A percentile compares a stretch with the other conserved stretches of the same genome.
phyloP scores from a whole-genome alignment of 2,888 invertebrate species.

The Helicoverpa assulta region DNA sequence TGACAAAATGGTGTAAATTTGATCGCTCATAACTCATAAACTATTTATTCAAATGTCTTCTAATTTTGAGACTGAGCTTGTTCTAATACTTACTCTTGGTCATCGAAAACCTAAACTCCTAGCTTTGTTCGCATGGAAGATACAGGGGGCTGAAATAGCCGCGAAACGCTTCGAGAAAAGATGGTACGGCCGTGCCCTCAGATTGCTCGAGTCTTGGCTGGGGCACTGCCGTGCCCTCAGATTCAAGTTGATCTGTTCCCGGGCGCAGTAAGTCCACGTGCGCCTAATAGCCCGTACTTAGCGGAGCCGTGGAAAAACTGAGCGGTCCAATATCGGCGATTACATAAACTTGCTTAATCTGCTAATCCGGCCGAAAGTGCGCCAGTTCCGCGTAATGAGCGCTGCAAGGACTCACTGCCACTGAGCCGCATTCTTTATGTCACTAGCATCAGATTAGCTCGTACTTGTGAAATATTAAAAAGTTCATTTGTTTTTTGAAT shows the following conservation, averaged over 20 bases:
- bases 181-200: too few relatives aligned
- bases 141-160: too few relatives aligned
- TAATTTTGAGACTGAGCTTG: too few relatives aligned
- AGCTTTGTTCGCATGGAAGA: too few relatives aligned
- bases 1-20: too few relatives aligned
- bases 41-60: too few relatives aligned
- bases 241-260: slow-evolving; percentile 15
- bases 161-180: too few relatives aligned
- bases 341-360: slow-evolving; percentile 69
- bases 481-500: neutral
- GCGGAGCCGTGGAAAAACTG: slow-evolving; percentile 54
- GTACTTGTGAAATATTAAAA: neutral
- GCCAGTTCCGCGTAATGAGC: slow-evolving; percentile 60
- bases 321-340: slow-evolving; percentile 49
- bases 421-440: slow-evolving; percentile 23
- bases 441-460: slow-evolving; percentile 13
- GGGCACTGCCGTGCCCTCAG: too few relatives aligned
- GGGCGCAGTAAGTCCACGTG: slow-evolving; percentile 35
- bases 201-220: too few relatives aligned
- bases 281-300: slow-evolving; percentile 58
- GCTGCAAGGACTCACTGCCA: neutral
- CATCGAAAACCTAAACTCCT: too few relatives aligned
- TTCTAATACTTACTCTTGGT: too few relatives aligned
- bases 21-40: too few relatives aligned
- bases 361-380: slow-evolving; percentile 68